phyloP scores from a whole-genome alignment of 2,888 invertebrate genomes.

The Pyrochroa serraticornis region DNA sequence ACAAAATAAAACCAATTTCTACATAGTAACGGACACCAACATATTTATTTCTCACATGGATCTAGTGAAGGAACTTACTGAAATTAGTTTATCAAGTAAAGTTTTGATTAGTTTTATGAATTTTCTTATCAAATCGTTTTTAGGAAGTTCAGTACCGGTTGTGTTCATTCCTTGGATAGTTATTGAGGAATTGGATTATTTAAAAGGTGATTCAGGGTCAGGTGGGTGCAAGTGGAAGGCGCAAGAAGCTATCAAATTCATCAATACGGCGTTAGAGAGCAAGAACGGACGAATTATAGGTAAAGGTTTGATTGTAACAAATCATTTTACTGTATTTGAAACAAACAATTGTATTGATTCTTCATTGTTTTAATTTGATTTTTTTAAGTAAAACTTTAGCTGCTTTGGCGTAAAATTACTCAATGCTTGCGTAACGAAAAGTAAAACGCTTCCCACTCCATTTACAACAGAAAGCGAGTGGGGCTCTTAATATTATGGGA shows the following conservation, averaged over 20 bases:
- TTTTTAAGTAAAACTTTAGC: no score
- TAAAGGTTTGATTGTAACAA: slow-evolving; percentile 36
- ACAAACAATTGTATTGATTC: no score
- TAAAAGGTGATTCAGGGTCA: slow-evolving; percentile 57
- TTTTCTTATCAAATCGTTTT: slow-evolving; percentile 19
- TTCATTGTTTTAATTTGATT: no score
- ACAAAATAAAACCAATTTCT: slow-evolving; percentile 24
- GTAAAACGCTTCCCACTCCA: no score
- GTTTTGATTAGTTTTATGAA: background rate
- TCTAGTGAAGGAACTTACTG: slow-evolving; percentile 53
- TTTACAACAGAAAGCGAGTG: no score
- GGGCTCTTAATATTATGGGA: no score
- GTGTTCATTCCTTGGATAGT: slow-evolving; percentile 67
- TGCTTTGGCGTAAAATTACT: no score
- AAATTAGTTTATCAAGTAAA: slow-evolving; percentile 36
- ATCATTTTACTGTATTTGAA: no score
- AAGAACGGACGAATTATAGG: slow-evolving; percentile 59
- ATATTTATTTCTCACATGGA: slow-evolving; percentile 57
- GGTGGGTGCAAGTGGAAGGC: slow-evolving; percentile 39
- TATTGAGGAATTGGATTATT: slow-evolving; percentile 64
- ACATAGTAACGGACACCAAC: slow-evolving; percentile 62
- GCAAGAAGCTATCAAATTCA: slow-evolving; percentile 60
- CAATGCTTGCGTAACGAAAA: no score
- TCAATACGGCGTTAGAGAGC: slow-evolving; percentile 60
- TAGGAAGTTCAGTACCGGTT: slow-evolving; percentile 50